phyloP scores from a whole-genome alignment of 2,888 invertebrate genomes.

The Leptogaster cylindrica region DNA sequence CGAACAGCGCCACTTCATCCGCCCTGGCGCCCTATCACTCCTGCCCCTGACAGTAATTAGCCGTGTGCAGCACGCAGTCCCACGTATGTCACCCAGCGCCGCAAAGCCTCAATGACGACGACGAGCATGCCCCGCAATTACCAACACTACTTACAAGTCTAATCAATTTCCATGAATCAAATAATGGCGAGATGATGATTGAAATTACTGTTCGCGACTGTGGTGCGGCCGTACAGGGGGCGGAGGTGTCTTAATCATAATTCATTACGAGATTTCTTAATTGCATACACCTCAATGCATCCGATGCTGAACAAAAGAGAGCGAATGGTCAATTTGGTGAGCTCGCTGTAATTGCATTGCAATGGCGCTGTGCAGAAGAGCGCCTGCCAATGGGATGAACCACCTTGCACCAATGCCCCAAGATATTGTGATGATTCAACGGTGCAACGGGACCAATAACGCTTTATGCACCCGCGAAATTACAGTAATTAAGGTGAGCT shows the following conservation, averaged over 20 bases:
- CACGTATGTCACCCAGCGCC: conserved; percentile 31
- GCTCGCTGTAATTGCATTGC: conserved; percentile 32
- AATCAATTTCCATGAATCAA: conserved; percentile 48
- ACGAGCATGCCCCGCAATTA: conserved; percentile 38
- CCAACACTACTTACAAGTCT: conserved; percentile 41
- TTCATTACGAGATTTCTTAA: conserved; percentile 40
- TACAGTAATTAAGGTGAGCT: conserved; percentile 39
- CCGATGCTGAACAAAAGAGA: conserved; percentile 25
- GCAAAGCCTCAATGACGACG: conserved; percentile 4
- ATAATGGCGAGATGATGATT: conserved; percentile 45
- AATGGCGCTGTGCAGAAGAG: conserved; percentile 14
- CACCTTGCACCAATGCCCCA: conserved; percentile 32
- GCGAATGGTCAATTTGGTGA: conserved; percentile 35
- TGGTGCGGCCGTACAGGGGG: background rate
- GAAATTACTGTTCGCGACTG: conserved; percentile 42
- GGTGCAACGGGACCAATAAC: conserved; percentile 26
- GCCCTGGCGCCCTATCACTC: background rate
- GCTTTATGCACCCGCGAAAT: conserved; percentile 42
- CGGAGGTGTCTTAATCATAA: conserved; percentile 39
- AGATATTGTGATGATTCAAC: conserved; percentile 35
- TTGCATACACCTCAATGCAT: conserved; percentile 35
- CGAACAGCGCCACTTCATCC: too few species aligned
- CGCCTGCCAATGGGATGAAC: conserved; percentile 17
- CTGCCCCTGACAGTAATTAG: conserved; percentile 16
- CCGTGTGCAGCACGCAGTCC: conserved; percentile 25